These are phyloP conservation scores for Dascyllus trimaculatus DNA, from an alignment of 2,113 vertebrate genomes.

Conservation along the genomic window DNA sequence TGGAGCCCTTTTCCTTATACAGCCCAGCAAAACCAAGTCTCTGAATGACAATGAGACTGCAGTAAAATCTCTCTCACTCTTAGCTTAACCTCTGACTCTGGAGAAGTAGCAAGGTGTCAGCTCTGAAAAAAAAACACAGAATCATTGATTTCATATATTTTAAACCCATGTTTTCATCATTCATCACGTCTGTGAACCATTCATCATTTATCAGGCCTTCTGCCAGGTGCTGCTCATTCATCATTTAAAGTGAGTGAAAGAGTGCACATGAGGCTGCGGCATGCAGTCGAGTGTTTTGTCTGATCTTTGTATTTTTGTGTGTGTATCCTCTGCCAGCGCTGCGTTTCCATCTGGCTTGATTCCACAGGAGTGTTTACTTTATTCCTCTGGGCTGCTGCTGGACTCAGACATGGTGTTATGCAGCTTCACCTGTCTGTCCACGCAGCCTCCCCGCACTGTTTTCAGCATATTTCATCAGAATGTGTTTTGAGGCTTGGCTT, in stretches of 20 bases:
- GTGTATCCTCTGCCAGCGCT: too few species aligned
- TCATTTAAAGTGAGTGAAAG: slow-evolving; percentile 29
- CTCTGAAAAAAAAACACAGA: too few species aligned
- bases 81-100: slow-evolving; percentile 2
- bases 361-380: neutral
- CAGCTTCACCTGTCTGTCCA: slow-evolving; percentile 17
- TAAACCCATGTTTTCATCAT: neutral
- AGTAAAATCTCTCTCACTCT: slow-evolving; percentile 21
- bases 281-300: neutral
- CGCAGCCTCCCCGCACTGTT: neutral
- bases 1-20: slow-evolving; percentile 38
- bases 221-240: slow-evolving; percentile 13
- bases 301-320: neutral
- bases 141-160: too few species aligned
- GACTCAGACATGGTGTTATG: neutral
- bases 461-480: neutral
- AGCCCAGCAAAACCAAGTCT: slow-evolving; percentile 28
- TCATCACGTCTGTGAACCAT: neutral
- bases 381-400: neutral
- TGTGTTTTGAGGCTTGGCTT: slow-evolving; percentile 4
- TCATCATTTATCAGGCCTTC: neutral
- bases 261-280: neutral
- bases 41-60: slow-evolving; percentile 40
- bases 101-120: neutral
- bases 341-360: neutral